These are phyloP conservation scores for Ochropleura leucogaster DNA, from an alignment of 2,888 invertebrate species.

Conservation along the genomic window DNA sequence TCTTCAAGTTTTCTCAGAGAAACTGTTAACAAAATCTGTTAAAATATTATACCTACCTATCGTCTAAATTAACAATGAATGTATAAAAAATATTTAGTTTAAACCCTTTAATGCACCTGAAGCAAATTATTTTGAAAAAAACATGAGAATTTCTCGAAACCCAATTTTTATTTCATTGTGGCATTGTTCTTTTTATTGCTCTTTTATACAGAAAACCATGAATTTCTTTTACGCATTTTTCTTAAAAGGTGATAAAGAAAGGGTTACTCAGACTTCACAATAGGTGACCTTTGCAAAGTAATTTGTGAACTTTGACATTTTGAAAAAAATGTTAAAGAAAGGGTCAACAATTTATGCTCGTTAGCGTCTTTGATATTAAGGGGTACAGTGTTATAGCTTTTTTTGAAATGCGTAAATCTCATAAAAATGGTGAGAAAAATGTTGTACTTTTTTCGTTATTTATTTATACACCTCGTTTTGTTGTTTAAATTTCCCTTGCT, in stretches of 20 bases:
- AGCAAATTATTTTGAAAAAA: not conserved
- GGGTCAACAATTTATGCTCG: slow-evolving; percentile 51
- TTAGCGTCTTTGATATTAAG: slow-evolving; percentile 31
- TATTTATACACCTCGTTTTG: not conserved
- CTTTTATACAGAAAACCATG: not conserved
- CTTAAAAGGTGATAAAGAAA: slow-evolving; percentile 8
- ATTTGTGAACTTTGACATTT: slow-evolving; percentile 59
- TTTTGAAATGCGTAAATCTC: not conserved
- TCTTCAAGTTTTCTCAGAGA: not conserved
- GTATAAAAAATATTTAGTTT: not conserved
- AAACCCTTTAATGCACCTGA: slow-evolving; percentile 11
- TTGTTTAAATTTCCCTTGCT: not conserved
- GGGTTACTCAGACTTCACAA: slow-evolving; percentile 13
- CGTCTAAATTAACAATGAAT: slow-evolving; percentile 7
- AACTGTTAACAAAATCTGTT: not conserved
- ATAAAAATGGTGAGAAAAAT: slow-evolving; percentile 7
- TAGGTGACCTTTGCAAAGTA: slow-evolving; percentile 44
- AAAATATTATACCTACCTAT: not conserved
- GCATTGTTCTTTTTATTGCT: not conserved
- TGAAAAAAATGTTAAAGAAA: slow-evolving; percentile 31
- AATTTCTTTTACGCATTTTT: not conserved
- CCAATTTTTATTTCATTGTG: too few species aligned
- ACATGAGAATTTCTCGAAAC: slow-evolving; percentile 20
- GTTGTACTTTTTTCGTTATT: not conserved
- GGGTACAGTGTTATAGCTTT: not conserved